Conservation (phyloP, 2,113 vertebrate genomes). For the Oryzias woworae region DNA sequence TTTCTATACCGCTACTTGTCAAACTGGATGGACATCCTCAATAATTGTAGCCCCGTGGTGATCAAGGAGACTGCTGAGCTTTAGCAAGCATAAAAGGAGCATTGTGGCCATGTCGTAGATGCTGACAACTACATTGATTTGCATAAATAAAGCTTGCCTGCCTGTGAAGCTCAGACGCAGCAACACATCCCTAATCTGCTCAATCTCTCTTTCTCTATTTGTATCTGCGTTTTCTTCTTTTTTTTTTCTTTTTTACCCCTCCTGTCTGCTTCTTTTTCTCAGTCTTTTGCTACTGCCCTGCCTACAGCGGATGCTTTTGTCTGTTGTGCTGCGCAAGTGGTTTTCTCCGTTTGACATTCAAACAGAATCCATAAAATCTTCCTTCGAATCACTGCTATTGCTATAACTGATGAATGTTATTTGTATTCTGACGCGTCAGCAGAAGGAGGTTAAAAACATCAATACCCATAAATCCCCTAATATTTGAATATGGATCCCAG, state of each 20-base stretch:
- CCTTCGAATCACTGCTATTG: constrained; percentile 51
- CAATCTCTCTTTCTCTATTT: constrained; percentile 24
- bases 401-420: constrained; percentile 54
- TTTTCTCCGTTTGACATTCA: constrained; percentile 69
- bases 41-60: constrained; percentile 52
- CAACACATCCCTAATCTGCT: constrained; percentile 37
- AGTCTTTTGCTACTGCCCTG: constrained; percentile 10
- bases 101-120: constrained; percentile 47
- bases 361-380: constrained; percentile 66
- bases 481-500: constrained; percentile 70
- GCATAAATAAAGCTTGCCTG: constrained; percentile 56
- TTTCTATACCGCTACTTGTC: constrained; percentile 36
- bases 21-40: constrained; percentile 52
- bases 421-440: constrained; percentile 69
- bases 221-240: constrained; percentile 1
- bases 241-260: not conserved
- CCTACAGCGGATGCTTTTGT: constrained; percentile 32
- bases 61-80: constrained; percentile 38
- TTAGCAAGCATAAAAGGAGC: constrained; percentile 43
- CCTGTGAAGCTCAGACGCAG: constrained; percentile 42
- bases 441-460: constrained; percentile 68
- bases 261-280: constrained; percentile 7
- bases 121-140: constrained; percentile 54
- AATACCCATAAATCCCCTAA: constrained; percentile 66
- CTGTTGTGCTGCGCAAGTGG: constrained; percentile 43